Evolutionary conservation across 2,113 vertebrate species (phyloP).

Genomic region (Pterophyllum scalare): DNA sequence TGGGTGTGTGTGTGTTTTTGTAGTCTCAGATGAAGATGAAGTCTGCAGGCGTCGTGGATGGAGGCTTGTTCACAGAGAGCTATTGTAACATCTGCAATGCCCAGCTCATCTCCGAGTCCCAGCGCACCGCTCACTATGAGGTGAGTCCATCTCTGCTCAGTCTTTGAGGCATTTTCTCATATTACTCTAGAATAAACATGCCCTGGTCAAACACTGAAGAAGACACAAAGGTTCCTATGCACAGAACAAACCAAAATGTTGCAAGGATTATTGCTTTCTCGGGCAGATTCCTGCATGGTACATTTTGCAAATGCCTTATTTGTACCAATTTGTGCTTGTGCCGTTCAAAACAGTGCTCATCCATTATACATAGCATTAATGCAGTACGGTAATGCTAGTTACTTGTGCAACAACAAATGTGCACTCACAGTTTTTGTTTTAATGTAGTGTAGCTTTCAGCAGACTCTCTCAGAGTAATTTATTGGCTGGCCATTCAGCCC

Average conservation of each 20-base stretch:
- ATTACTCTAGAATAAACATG: not conserved
- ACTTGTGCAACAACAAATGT: conserved; percentile 54
- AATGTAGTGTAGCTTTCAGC: conserved; percentile 72
- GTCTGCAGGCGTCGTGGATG: conserved; percentile 81
- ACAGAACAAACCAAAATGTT: not conserved
- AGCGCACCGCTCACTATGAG: conserved; percentile 88
- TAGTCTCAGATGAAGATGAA: conserved; percentile 85
- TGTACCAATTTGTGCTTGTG: conserved; percentile 67
- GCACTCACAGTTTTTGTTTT: conserved; percentile 53
- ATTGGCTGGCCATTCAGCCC: conserved; percentile 73
- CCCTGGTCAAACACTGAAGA: not conserved
- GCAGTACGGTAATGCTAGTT: conserved; percentile 54
- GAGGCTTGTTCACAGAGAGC: conserved; percentile 86
- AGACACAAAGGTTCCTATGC: not conserved
- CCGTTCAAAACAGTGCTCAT: conserved; percentile 63
- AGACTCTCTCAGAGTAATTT: conserved; percentile 64
- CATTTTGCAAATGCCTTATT: conserved; percentile 62
- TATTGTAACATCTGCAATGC: conserved; percentile 90
- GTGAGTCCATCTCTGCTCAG: conserved; percentile 69
- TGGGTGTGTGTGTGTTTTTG: conserved; percentile 44
- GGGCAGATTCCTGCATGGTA: conserved; percentile 27
- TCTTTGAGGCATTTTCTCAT: not conserved
- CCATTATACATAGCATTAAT: conserved; percentile 70
- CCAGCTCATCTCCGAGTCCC: conserved; percentile 87
- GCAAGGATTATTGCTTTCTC: conserved; percentile 2